These are phyloP conservation scores for Chascanopsetta lugubris DNA, from an alignment of 2,113 vertebrate genomes.

Conservation along the genomic window DNA sequence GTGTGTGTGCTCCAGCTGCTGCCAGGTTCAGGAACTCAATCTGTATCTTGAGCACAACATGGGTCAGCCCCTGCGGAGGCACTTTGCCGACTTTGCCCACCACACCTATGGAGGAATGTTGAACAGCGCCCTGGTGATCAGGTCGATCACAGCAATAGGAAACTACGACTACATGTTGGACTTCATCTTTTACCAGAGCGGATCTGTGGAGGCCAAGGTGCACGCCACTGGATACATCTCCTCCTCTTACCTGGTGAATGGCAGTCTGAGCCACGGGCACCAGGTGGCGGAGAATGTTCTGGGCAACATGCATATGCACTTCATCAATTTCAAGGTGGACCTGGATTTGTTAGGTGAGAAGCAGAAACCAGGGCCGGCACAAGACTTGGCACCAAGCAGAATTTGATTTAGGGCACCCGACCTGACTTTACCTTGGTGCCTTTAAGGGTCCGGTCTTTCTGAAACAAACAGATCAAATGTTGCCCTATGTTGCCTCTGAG, in stretches of 20 bases:
- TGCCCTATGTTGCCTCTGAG: no score
- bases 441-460: no score
- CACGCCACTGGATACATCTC: slow-evolving; percentile 87
- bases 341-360: slow-evolving; percentile 88
- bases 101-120: slow-evolving; percentile 85
- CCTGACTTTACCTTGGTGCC: not conserved
- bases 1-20: slow-evolving; percentile 74
- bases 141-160: slow-evolving; percentile 85
- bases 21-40: slow-evolving; percentile 79
- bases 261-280: slow-evolving; percentile 79
- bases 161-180: slow-evolving; percentile 91
- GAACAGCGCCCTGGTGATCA: slow-evolving; percentile 85
- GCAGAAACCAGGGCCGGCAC: not conserved
- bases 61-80: slow-evolving; percentile 87
- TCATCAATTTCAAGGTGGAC: slow-evolving; percentile 90
- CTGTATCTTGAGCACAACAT: slow-evolving; percentile 89
- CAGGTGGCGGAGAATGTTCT: slow-evolving; percentile 84
- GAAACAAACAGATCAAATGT: no score
- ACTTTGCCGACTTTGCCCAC: slow-evolving; percentile 83
- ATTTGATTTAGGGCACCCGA: not conserved
- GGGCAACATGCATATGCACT: slow-evolving; percentile 88
- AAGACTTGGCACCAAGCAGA: not conserved
- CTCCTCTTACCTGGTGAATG: slow-evolving; percentile 78
- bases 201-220: slow-evolving; percentile 87
- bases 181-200: slow-evolving; percentile 88